Evolutionary conservation across 2,888 invertebrate species (phyloP).

Genomic region (Trachelus troglodyta): DNA sequence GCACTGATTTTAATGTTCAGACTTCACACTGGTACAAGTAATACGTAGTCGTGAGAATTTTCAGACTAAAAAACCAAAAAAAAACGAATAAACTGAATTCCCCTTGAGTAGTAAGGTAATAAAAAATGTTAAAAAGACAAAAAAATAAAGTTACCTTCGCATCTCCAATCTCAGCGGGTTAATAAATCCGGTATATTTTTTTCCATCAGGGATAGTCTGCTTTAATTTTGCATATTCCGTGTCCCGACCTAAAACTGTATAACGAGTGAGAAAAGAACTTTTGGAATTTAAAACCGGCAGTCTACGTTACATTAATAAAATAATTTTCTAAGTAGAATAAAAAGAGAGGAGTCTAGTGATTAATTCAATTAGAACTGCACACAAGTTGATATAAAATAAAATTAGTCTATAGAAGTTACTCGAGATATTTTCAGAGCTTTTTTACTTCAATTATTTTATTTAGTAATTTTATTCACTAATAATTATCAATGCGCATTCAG

Average conservation of each 20-base stretch:
- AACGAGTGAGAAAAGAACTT: not conserved
- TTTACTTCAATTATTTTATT: not conserved
- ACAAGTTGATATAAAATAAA: not conserved
- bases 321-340: not conserved
- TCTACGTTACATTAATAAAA: not conserved
- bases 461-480: not conserved
- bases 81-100: not conserved
- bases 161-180: not conserved
- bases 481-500: not conserved
- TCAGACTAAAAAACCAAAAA: not conserved
- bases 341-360: not conserved
- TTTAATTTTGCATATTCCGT: not conserved
- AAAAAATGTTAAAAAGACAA: too few species aligned
- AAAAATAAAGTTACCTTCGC: not conserved
- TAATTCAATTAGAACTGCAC: not conserved
- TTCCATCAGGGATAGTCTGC: not conserved
- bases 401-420: not conserved
- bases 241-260: not conserved
- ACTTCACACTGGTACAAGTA: not conserved
- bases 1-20: constrained; percentile 3
- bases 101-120: not conserved
- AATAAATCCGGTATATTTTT: not conserved
- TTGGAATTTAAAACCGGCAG: not conserved
- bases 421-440: not conserved
- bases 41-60: not conserved